These are phyloP conservation scores for Benthosema pterotum DNA, from an alignment of 2,797 vertebrate species.

Conservation along the genomic window DNA sequence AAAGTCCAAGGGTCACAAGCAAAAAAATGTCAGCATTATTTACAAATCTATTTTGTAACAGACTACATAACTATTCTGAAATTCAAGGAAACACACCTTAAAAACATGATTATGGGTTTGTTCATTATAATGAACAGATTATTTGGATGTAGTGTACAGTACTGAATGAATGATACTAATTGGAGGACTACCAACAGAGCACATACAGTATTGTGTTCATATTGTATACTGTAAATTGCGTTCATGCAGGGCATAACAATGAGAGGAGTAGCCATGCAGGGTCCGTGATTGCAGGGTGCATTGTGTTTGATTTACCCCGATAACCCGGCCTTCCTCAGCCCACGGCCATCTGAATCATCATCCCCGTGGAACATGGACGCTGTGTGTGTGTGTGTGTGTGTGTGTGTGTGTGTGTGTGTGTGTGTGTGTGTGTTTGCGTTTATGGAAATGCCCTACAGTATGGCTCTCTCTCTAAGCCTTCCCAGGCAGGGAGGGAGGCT, in stretches of 20 bases:
- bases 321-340: constrained; percentile 67
- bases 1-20: too few species aligned
- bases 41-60: too few species aligned
- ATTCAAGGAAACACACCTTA: too few species aligned
- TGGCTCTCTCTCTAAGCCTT: constrained; percentile 36
- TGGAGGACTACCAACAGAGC: constrained; percentile 5
- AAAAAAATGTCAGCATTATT: too few species aligned
- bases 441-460: constrained; percentile 67
- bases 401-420: background rate
- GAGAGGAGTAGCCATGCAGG: constrained; percentile 20
- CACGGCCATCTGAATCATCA: constrained; percentile 70
- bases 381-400: constrained; percentile 15
- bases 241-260: constrained; percentile 34
- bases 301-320: constrained; percentile 61
- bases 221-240: too few species aligned
- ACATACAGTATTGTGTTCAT: constrained; percentile 40
- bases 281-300: constrained; percentile 36
- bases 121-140: too few species aligned
- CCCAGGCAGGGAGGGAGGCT: constrained; percentile 16
- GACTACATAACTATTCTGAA: too few species aligned
- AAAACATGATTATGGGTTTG: too few species aligned
- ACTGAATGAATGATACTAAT: constrained; percentile 34
- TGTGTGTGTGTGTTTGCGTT: constrained; percentile 47
- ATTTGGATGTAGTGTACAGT: too few species aligned
- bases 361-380: constrained; percentile 48